Evolutionary conservation across 2,888 invertebrate genomes (phyloP), one percentile per base, ranked within the genome.

Genomic region (Morpho achilles): DNA sequence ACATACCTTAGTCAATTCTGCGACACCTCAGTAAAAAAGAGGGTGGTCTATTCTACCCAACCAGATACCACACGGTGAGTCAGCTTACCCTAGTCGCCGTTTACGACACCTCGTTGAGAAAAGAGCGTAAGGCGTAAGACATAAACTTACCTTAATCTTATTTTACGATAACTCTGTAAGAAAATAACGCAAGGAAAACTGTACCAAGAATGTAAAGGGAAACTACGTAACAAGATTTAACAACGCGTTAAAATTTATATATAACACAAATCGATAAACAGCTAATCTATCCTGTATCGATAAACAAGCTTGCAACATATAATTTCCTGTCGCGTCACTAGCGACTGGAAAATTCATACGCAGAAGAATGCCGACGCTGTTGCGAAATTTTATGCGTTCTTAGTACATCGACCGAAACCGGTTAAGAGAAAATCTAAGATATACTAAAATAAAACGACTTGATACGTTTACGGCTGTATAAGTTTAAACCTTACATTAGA

Each of bases 351-450:
- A 60, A 57, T 61, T 74, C 66, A 67, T 75, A 72, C 72, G 74
- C 69, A 71, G 67, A 72, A 74, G 73, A 74, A 75, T 74, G 73
- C 67, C 59, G 60, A 63, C 58, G 62, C 56, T 63, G 65, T 77
- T 76, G 73, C 75, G 65, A 75, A 78, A 75, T 67, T 72, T 63
- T 69, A 71, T 68, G 71, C 67, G 56, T 58, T 56, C 51, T 56
- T 53, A 67, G 60, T 61, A 60, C 58, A 58, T 61, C 63, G 56
- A 59, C 53, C 58, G 64, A 32, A 74, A 74, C 74, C 71, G 69
- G 74, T 71, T 60, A 32, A 45, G 59, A 69, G 71, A 71, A 74
- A 75, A 75, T 67, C 64, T 68, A 68, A 65, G 64, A 65, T 66
- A 62, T 61, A 71, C 67, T 72, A 71, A 71, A 72, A 74, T 69